Conservation (phyloP, 1,140 invertebrate species). For the Aethina tumida region DNA sequence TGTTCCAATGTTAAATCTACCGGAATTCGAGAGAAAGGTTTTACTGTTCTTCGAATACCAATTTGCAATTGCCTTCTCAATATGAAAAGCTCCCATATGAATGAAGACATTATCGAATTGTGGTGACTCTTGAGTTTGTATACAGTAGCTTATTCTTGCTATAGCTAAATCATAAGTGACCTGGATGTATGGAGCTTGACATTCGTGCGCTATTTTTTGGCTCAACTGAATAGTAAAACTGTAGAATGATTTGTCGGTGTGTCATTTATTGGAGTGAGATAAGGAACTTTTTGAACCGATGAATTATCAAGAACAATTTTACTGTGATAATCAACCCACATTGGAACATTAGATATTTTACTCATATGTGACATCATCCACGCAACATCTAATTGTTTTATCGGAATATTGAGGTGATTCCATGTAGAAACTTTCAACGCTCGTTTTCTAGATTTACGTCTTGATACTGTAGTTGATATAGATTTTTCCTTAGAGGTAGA, state of each 20-base stretch:
- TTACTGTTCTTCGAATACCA: slow-evolving; percentile 22
- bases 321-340: slow-evolving; percentile 28
- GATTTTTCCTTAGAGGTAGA: too few species aligned
- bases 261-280: slow-evolving; percentile 20
- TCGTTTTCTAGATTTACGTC: too few species aligned
- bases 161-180: slow-evolving; percentile 34
- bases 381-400: slow-evolving; percentile 6
- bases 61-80: slow-evolving; percentile 32
- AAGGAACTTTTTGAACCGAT: slow-evolving; percentile 14
- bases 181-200: slow-evolving; percentile 11
- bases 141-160: slow-evolving; percentile 30
- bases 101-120: slow-evolving; percentile 35
- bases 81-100: slow-evolving; percentile 33
- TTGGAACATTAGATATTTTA: slow-evolving; percentile 18
- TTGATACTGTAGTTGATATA: too few species aligned
- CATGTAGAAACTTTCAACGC: too few species aligned
- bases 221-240: slow-evolving; percentile 10
- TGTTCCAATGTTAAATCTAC: slow-evolving; percentile 27
- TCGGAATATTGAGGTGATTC: too few species aligned
- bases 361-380: slow-evolving; percentile 12
- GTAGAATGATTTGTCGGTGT: slow-evolving; percentile 14
- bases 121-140: slow-evolving; percentile 29
- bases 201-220: slow-evolving; percentile 11
- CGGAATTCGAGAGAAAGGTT: slow-evolving; percentile 24
- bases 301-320: slow-evolving; percentile 12